Evolutionary conservation across 2,797 vertebrate genomes (phyloP).

Genomic region (Rousettus madagascariensis): DNA sequence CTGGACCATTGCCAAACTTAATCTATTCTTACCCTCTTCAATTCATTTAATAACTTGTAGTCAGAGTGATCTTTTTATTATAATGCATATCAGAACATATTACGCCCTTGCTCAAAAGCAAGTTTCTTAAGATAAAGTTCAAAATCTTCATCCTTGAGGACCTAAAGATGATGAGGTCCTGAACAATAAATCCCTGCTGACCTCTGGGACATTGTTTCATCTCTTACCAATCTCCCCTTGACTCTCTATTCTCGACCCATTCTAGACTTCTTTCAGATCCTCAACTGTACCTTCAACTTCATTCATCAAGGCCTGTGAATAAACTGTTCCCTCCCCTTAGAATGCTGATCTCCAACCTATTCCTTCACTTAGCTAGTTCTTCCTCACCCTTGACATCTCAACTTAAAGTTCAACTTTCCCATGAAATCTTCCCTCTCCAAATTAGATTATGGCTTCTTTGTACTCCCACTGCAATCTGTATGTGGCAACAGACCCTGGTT

Average conservation of each 20-base stretch:
- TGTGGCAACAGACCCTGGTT: neutral
- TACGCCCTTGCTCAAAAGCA: neutral
- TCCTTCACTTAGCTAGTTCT: neutral
- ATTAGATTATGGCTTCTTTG: neutral
- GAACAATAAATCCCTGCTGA: neutral
- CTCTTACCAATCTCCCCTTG: neutral
- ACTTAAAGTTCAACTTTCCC: neutral
- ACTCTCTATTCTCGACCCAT: neutral
- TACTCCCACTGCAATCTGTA: neutral
- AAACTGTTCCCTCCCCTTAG: neutral
- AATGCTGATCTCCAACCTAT: neutral
- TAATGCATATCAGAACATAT: neutral
- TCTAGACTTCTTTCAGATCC: neutral
- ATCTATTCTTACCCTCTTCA: neutral
- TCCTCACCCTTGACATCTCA: neutral
- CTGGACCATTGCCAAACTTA: neutral
- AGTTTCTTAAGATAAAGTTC: neutral
- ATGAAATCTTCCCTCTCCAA: neutral
- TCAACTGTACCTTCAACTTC: neutral
- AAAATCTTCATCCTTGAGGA: neutral
- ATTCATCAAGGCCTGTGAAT: neutral
- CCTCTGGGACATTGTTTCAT: neutral
- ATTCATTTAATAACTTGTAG: neutral
- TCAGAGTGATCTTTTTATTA: neutral
- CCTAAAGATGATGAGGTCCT: neutral